These are phyloP conservation scores for Meiosimyza decipiens DNA, from an alignment of 2,888 invertebrate species.

Conservation along the genomic window DNA sequence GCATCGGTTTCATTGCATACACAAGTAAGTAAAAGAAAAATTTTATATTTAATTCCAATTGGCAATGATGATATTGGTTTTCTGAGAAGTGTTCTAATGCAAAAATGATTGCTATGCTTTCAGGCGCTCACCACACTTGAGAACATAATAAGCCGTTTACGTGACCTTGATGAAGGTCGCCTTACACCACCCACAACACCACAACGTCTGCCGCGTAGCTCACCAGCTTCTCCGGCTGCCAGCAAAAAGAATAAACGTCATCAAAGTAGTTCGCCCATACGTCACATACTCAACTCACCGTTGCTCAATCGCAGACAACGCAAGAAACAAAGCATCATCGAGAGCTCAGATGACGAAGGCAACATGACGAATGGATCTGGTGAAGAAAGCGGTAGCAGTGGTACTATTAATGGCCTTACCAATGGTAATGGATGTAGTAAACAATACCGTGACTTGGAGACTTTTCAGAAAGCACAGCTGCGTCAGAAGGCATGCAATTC, in stretches of 20 bases:
- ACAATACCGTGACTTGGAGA: conserved; percentile 87
- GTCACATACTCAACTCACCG: conserved; percentile 86
- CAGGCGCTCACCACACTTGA: conserved; percentile 72
- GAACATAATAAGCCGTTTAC: conserved; percentile 70
- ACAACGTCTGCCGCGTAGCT: conserved; percentile 78
- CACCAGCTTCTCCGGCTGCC: conserved; percentile 79
- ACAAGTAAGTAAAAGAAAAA: conserved; percentile 54
- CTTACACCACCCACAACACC: conserved; percentile 68
- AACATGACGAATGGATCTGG: conserved; percentile 69
- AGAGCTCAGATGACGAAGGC: conserved; percentile 86
- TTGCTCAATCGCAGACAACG: conserved; percentile 79
- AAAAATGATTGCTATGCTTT: conserved; percentile 23
- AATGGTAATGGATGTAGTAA: conserved; percentile 70
- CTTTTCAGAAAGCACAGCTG: conserved; percentile 91
- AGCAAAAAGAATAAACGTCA: conserved; percentile 79
- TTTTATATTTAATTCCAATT: background rate
- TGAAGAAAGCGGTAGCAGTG: conserved; percentile 68
- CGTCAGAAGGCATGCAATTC: conserved; percentile 80
- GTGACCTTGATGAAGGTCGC: conserved; percentile 69
- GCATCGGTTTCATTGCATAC: conserved; percentile 66
- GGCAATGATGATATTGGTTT: background rate
- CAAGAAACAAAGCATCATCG: conserved; percentile 77
- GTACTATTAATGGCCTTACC: conserved; percentile 22
- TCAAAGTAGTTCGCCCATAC: conserved; percentile 83
- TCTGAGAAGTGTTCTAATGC: background rate